Conservation (phyloP, 2,888 invertebrate genomes). For the Papilio protenor region DNA sequence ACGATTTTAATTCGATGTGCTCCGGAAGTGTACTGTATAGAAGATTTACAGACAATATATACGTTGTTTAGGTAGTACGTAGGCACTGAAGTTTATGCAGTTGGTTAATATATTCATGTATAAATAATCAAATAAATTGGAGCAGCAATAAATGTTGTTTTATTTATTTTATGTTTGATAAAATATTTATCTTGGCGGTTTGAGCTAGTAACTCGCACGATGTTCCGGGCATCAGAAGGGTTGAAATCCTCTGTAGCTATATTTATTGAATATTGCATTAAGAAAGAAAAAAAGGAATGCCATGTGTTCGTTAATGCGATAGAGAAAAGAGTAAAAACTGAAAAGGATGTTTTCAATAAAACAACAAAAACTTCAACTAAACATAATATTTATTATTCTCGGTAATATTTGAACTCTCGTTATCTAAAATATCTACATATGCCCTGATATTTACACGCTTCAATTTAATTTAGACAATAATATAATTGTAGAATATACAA, state of each 20-base stretch:
- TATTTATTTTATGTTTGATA: conserved; percentile 45
- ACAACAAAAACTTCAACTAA: conserved; percentile 70
- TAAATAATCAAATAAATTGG: conserved; percentile 77
- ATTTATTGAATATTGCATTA: too few species aligned
- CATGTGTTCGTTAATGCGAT: too few species aligned
- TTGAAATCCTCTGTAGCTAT: too few species aligned
- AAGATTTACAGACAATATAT: conserved; percentile 79
- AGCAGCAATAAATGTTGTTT: conserved; percentile 62
- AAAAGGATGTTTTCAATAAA: conserved; percentile 48
- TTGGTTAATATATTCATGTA: conserved; percentile 80
- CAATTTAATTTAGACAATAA: conserved; percentile 66
- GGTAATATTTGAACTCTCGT: conserved; percentile 83
- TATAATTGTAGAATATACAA: conserved; percentile 77
- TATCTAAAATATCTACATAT: conserved; percentile 82
- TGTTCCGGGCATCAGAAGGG: too few species aligned
- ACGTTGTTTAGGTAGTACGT: conserved; percentile 82
- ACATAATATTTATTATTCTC: conserved; percentile 81
- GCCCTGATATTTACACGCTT: conserved; percentile 79
- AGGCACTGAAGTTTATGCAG: conserved; percentile 83
- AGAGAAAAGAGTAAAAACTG: too few species aligned
- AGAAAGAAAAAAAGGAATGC: too few species aligned
- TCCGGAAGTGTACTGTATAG: conserved; percentile 73
- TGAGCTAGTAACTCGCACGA: too few species aligned
- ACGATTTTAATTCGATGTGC: conserved; percentile 54
- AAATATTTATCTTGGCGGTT: neutral